A percentile compares a stretch with the other conserved stretches of the same genome.
phyloP scores from a whole-genome alignment of 2,113 vertebrate species.

The Chamaetylas fuelleborni region DNA sequence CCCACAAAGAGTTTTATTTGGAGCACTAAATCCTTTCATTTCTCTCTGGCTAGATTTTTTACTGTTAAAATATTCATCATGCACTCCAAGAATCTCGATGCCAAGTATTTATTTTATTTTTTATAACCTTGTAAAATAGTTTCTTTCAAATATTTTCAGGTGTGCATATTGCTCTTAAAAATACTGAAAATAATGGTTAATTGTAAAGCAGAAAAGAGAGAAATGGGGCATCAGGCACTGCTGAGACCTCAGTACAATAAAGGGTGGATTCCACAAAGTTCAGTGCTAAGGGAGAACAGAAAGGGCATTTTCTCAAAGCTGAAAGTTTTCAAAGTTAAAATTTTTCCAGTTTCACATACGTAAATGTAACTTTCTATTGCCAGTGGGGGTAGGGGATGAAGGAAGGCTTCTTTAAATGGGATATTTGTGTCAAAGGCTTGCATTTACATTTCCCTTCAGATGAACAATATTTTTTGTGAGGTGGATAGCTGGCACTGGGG shows the following conservation, averaged over 20 bases:
- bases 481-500: neutral
- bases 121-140: slow-evolving; percentile 65
- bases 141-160: slow-evolving; percentile 70
- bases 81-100: slow-evolving; percentile 69
- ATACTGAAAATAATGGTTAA: slow-evolving; percentile 27
- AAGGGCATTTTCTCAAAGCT: neutral
- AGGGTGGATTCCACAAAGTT: neutral
- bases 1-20: slow-evolving; percentile 78
- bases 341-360: neutral
- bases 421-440: neutral
- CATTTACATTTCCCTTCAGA: neutral
- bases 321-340: neutral
- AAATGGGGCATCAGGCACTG: neutral
- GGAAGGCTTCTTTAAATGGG: neutral
- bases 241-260: neutral
- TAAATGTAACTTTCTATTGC: neutral
- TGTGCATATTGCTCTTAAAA: slow-evolving; percentile 48
- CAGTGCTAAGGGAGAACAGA: neutral
- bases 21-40: slow-evolving; percentile 76
- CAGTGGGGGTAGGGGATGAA: fast-evolving
- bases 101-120: slow-evolving; percentile 68
- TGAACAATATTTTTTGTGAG: neutral
- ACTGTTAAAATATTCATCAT: slow-evolving; percentile 89
- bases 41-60: slow-evolving; percentile 77
- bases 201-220: slow-evolving; percentile 41